phyloP scores from a whole-genome alignment of 2,113 vertebrate genomes.

The Entomyzon cyanotis region DNA sequence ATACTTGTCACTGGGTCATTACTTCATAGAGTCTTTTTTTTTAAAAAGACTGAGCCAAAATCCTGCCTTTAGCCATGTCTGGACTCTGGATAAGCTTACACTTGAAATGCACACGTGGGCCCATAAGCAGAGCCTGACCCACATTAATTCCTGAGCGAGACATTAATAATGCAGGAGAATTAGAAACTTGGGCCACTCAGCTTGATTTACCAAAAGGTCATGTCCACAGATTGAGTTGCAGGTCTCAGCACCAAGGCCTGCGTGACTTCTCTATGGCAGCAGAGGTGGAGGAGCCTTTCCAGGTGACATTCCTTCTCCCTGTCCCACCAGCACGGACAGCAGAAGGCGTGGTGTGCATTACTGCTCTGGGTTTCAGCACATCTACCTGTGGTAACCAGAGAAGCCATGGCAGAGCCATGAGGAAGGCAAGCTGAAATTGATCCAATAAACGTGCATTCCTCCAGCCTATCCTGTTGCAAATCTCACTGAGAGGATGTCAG shows the following conservation, averaged over 20 bases:
- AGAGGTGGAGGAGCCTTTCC: background rate
- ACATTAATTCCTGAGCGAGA: constrained; percentile 8
- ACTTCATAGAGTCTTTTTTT: background rate
- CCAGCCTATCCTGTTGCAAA: constrained; percentile 23
- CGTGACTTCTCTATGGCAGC: background rate
- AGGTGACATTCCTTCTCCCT: background rate
- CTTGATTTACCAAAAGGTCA: background rate
- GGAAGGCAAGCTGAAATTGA: background rate
- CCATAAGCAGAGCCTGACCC: background rate
- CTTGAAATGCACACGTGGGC: background rate
- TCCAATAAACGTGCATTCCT: background rate
- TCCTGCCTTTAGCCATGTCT: background rate
- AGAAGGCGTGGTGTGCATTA: background rate
- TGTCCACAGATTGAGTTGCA: constrained; percentile 26
- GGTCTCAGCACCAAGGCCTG: background rate
- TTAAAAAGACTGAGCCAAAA: background rate
- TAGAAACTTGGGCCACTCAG: background rate
- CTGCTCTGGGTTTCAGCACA: constrained; percentile 6
- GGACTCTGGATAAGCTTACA: background rate
- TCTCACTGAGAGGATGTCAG: background rate
- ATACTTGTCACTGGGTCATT: background rate
- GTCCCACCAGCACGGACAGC: rapidly evolving
- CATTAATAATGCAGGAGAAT: constrained; percentile 54
- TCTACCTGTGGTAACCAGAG: constrained; percentile 25
- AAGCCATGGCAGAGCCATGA: background rate